Percentiles rank a stretch among this genome's conserved stretches.
Conservation (phyloP, 64 coral and sea anemone genomes). For the Montipora foliosa region DNA sequence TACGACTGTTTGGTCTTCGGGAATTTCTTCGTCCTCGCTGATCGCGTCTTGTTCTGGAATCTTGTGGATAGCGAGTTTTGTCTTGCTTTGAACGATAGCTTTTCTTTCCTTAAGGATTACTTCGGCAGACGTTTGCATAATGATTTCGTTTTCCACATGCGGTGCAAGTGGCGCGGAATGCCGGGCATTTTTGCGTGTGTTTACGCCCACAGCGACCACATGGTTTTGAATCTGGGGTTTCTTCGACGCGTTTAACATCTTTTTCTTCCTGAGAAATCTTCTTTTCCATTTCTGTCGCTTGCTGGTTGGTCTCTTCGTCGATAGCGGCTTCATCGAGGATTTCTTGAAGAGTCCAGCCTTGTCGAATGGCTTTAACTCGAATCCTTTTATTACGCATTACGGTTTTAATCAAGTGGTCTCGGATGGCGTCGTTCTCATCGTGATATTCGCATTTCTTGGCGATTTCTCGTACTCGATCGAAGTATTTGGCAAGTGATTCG, state of each 20-base stretch:
- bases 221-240: slow-evolving; percentile 19
- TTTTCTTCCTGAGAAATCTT: slow-evolving; percentile 45
- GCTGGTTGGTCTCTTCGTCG: slow-evolving; percentile 65
- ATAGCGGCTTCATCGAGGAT: slow-evolving; percentile 74
- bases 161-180: slow-evolving; percentile 44
- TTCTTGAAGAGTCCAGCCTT: slow-evolving; percentile 44
- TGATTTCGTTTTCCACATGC: slow-evolving; percentile 73
- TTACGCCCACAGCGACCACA: slow-evolving; percentile 41
- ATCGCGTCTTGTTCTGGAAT: neutral
- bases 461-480: slow-evolving; percentile 36
- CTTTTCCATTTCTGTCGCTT: slow-evolving; percentile 73
- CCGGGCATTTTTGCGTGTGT: slow-evolving; percentile 45
- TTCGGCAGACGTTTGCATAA: slow-evolving; percentile 41
- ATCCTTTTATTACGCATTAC: slow-evolving; percentile 68
- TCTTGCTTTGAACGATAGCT: slow-evolving; percentile 12
- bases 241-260: slow-evolving; percentile 33
- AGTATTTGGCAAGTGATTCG: slow-evolving; percentile 61
- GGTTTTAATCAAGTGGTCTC: slow-evolving; percentile 78
- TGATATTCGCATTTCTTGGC: slow-evolving; percentile 68
- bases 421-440: slow-evolving; percentile 66
- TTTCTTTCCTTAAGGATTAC: slow-evolving; percentile 43
- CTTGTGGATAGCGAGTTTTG: neutral
- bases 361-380: slow-evolving; percentile 61
- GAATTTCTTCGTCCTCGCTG: neutral
- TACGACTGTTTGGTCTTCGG: neutral